phyloP scores from a whole-genome alignment of 2,888 invertebrate genomes.

The Rhingia campestris region DNA sequence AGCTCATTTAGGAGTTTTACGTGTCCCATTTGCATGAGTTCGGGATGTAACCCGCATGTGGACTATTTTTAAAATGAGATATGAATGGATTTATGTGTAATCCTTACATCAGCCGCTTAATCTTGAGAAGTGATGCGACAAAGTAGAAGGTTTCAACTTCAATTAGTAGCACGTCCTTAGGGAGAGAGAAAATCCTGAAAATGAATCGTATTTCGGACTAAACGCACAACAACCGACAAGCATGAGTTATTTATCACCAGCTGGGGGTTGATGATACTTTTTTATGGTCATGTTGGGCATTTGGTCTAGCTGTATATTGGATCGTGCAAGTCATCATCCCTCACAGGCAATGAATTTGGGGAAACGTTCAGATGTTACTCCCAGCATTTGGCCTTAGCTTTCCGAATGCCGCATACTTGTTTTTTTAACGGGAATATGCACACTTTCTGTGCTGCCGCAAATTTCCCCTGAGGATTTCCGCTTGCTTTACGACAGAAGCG shows the following conservation, averaged over 20 bases:
- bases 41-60: constrained; percentile 24
- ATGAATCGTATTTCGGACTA: constrained; percentile 20
- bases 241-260: constrained; percentile 57
- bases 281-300: constrained; percentile 44
- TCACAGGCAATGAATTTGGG: no score
- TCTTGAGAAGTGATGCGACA: constrained; percentile 36
- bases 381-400: no score
- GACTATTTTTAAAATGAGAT: no score
- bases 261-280: constrained; percentile 46
- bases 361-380: no score
- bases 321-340: no score
- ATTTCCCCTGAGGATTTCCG: constrained; percentile 18
- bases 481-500: background rate
- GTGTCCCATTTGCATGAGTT: constrained; percentile 50
- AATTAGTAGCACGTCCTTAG: constrained; percentile 45
- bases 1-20: constrained; percentile 21
- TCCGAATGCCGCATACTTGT: background rate
- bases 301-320: constrained; percentile 1
- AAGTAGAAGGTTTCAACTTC: constrained; percentile 38
- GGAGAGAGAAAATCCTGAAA: constrained; percentile 24
- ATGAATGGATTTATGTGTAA: no score
- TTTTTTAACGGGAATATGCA: background rate
- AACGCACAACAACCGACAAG: constrained; percentile 2
- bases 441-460: background rate
- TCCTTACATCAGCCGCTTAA: constrained; percentile 28